These are phyloP conservation scores for Pandemis cinnamomeana DNA, from an alignment of 2,888 invertebrate species.

Conservation along the genomic window DNA sequence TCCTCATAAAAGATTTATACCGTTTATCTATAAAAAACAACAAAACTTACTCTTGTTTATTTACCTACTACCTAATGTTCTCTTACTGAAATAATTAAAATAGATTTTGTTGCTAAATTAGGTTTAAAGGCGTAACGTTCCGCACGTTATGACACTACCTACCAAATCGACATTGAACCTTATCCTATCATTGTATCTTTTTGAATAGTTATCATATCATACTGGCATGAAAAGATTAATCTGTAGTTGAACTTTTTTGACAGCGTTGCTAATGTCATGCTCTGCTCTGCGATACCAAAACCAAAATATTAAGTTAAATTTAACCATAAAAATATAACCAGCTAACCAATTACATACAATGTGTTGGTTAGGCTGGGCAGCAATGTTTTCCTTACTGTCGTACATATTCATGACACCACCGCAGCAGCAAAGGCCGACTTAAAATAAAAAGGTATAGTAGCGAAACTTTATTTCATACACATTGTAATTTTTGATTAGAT, in stretches of 20 bases:
- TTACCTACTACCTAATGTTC: no score
- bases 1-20: background rate
- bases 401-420: constrained; percentile 64
- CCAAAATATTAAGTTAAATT: constrained; percentile 11
- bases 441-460: constrained; percentile 4
- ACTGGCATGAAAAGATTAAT: background rate
- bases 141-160: no score
- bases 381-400: constrained; percentile 68
- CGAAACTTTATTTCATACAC: background rate
- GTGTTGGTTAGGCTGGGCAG: constrained; percentile 77
- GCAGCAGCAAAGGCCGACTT: constrained; percentile 34
- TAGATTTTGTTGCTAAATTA: no score
- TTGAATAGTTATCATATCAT: background rate
- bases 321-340: constrained; percentile 37
- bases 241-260: background rate
- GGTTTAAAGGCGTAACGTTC: no score
- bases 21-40: background rate
- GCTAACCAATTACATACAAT: constrained; percentile 51
- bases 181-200: background rate
- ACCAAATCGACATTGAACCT: no score
- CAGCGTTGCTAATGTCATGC: constrained; percentile 19
- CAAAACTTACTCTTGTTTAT: no score
- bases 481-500: background rate
- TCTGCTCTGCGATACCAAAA: constrained; percentile 35
- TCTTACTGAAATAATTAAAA: no score